These are phyloP conservation scores for Calameuta idolon DNA, from an alignment of 2,888 invertebrate species.

Conservation along the genomic window DNA sequence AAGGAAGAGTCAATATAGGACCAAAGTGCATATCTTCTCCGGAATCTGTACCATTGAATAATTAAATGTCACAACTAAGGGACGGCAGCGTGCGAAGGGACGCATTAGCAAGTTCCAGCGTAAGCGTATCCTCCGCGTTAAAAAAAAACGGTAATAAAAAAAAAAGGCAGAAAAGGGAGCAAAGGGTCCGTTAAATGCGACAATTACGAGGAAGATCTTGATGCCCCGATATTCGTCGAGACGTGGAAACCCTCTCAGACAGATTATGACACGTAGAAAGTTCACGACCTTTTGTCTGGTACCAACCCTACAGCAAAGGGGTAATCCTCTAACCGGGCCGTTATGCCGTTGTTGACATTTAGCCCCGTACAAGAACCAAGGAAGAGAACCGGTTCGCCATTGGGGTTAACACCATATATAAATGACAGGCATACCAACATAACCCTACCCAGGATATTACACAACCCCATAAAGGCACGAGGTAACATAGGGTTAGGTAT, in stretches of 20 bases:
- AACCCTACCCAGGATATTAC: neutral
- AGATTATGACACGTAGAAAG: conserved; percentile 62
- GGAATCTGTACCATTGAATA: neutral
- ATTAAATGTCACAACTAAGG: neutral
- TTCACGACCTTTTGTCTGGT: conserved; percentile 62
- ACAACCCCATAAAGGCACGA: neutral
- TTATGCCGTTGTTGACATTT: conserved; percentile 63
- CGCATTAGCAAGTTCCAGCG: neutral
- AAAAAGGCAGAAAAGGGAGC: neutral
- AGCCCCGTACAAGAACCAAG: neutral
- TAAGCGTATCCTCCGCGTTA: neutral
- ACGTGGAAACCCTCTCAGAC: conserved; percentile 47
- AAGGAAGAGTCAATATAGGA: neutral
- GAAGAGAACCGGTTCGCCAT: neutral
- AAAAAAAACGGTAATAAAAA: neutral
- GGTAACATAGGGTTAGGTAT: neutral
- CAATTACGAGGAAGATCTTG: conserved; percentile 11
- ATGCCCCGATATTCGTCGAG: conserved; percentile 8
- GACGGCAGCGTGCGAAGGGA: neutral
- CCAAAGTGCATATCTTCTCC: neutral
- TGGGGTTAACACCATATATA: neutral
- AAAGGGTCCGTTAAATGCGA: neutral
- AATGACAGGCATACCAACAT: neutral
- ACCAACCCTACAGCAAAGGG: conserved; percentile 42
- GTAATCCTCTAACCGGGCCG: conserved; percentile 50